Evolutionary conservation across 2,888 invertebrate species (phyloP), one percentile per base, ranked within the genome.

Genomic region (Trissolcus japonicus): DNA sequence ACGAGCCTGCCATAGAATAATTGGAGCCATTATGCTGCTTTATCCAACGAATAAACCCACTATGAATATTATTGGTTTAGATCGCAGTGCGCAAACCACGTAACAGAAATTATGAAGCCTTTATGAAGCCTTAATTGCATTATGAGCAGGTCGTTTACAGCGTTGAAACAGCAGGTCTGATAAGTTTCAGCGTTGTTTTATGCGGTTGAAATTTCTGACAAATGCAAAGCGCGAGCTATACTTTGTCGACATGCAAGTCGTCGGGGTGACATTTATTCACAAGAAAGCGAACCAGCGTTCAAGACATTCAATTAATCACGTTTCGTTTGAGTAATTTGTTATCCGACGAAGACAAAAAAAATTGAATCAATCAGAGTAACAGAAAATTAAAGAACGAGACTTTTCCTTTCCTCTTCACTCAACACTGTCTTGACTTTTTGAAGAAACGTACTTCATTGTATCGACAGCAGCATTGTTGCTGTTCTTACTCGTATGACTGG

Each of bases 111-210:
- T 82, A 82, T 80, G 82, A 80, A 74, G 80, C 81, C 80, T 79
- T 81, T 82, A 82, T 83, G 82, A 83, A 81, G 81, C 81, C 82
- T 80, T 85, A 83, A 84, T 85, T 83, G 81, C 80, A 82, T 83
- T 82, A 80, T 72, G 76, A 77, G 65, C 51, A 73, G 56, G 56
- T 69, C 66, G 69, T 71, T 55, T 71, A 57, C 50, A 51, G 57
- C 35, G 35, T 35, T 35, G 35, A 35, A 11, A 35, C 35, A 35
- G 40, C 13, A 48, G 43, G 43, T 65, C 54, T 46, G 50, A 62
- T 51, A 57, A 9, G 19, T 43, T 40, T 50, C 35, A 25, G 35
- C 43, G 61, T 11, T 35, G 35, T 35, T 35, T 71, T 46, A 51
- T 48, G 43, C 25, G 51, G 56, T 62, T 29, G 57, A 29, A 62